Evolutionary conservation across 2,113 vertebrate genomes (phyloP).

Genomic region (Corvus moneduloides): DNA sequence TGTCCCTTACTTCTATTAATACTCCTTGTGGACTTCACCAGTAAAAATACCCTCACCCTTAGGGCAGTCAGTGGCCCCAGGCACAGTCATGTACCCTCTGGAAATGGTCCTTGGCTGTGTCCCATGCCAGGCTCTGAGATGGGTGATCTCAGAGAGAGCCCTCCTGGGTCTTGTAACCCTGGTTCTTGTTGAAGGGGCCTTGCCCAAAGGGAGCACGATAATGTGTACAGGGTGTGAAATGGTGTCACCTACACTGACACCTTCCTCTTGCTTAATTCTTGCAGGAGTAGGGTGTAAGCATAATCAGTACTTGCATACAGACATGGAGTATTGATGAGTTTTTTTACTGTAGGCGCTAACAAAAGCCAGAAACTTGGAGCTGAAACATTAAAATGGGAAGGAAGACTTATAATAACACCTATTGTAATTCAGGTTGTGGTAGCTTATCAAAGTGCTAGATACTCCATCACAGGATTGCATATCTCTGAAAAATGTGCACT

Average conservation of each 20-base stretch:
- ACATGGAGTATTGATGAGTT: neutral
- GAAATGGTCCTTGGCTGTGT: neutral
- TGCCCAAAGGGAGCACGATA: neutral
- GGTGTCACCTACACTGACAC: neutral
- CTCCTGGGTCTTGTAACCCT: neutral
- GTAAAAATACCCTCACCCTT: neutral
- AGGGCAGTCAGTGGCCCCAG: neutral
- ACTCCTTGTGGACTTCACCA: neutral
- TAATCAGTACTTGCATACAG: neutral
- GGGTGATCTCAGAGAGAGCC: neutral
- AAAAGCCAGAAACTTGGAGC: neutral
- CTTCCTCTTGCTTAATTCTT: neutral
- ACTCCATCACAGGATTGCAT: neutral
- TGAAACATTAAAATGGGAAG: neutral
- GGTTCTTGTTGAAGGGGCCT: neutral
- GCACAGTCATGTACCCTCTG: neutral
- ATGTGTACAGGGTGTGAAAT: neutral
- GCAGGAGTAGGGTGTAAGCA: neutral
- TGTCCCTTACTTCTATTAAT: neutral
- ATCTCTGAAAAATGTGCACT: neutral
- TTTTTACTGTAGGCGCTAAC: neutral
- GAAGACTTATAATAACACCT: neutral
- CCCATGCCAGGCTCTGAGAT: neutral
- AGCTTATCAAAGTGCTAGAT: neutral
- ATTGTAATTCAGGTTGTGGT: neutral